Evolutionary conservation across 2,113 vertebrate genomes (phyloP).

Genomic region (Vireo altiloquus): DNA sequence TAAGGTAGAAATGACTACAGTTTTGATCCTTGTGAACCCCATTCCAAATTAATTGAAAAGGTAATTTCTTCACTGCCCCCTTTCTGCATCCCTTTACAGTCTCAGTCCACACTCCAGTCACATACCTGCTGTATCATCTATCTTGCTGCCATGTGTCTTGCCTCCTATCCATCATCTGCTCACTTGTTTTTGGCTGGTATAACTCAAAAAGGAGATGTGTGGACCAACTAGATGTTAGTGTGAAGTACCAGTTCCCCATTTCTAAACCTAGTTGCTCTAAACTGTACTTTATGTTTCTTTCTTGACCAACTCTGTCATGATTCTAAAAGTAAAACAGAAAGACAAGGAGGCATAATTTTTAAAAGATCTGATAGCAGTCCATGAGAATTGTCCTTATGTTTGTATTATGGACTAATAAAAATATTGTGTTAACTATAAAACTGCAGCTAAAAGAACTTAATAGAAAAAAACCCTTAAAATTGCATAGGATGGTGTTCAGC

Average conservation of each 20-base stretch:
- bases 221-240: not conserved
- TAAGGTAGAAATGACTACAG: not conserved
- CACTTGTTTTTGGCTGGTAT: not conserved
- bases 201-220: not conserved
- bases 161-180: not conserved
- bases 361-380: not conserved
- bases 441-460: not conserved
- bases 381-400: not conserved
- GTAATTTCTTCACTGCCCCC: not conserved
- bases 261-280: not conserved
- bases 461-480: not conserved
- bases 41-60: not conserved
- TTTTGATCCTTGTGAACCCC: not conserved
- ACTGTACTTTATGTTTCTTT: not conserved
- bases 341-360: not conserved
- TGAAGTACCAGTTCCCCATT: not conserved
- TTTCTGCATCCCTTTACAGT: not conserved
- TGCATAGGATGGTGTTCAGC: accelerated
- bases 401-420: not conserved
- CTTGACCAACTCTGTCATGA: not conserved
- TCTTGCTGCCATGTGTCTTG: not conserved
- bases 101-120: not conserved
- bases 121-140: not conserved
- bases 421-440: not conserved
- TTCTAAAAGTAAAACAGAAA: not conserved